phyloP scores from a whole-genome alignment of 2,113 vertebrate genomes.

The Ramphastos sulfuratus region DNA sequence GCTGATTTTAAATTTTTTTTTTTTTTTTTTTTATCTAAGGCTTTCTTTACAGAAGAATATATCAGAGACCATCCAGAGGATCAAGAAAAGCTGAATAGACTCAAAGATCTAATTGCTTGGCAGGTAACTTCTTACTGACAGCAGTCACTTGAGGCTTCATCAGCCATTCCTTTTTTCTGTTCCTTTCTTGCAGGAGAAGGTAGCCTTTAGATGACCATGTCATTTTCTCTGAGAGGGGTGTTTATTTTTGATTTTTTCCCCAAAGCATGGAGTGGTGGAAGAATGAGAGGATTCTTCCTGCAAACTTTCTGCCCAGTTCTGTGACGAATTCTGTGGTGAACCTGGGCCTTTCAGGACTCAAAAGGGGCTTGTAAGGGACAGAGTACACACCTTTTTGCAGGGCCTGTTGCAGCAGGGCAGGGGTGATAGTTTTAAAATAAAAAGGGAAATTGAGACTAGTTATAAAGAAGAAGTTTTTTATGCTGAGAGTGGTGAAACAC shows the following conservation, averaged over 20 bases:
- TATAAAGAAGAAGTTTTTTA: background rate
- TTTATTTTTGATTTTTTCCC: background rate
- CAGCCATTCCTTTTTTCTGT: background rate
- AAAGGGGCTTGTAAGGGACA: background rate
- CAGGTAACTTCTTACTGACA: slow-evolving; percentile 80
- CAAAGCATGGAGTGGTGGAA: background rate
- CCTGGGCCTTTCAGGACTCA: background rate
- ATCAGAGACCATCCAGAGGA: slow-evolving; percentile 84
- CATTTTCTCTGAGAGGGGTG: background rate
- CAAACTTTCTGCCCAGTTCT: background rate
- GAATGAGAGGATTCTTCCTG: background rate
- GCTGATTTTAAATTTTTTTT: background rate
- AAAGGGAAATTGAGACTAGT: background rate
- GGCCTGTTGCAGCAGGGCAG: background rate
- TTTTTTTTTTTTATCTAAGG: slow-evolving; percentile 69
- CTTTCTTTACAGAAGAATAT: slow-evolving; percentile 96
- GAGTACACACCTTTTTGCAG: background rate
- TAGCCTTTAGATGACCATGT: background rate
- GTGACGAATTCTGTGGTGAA: background rate
- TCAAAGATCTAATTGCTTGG: slow-evolving; percentile 98
- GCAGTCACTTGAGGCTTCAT: background rate
- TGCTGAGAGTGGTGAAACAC: background rate
- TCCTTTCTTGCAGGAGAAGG: background rate
- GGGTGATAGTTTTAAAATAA: background rate
- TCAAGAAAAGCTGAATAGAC: slow-evolving; percentile 87